Base-by-base conservation (phyloP, 2,888 invertebrate genomes). In the Chironomus tentans region DNA sequence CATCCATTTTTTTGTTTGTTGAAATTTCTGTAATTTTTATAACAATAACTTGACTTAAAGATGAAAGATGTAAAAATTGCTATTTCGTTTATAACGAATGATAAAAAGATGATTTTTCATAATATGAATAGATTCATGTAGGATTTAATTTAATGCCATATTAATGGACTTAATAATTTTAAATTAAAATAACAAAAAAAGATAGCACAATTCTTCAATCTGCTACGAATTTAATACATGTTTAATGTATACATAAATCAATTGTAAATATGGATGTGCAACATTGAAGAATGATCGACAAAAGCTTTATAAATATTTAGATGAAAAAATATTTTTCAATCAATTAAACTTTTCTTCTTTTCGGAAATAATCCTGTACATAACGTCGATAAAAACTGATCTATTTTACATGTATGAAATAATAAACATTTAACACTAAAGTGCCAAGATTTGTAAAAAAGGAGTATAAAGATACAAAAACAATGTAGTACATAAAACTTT, bases 221-320 rank as follows among this genome's bases (percentile, higher is more conserved):
- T 56, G 56, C 56, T 56, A 56, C n/a, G 15, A 56, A 56, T 56
- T 56, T 56, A 56, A 56, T 56, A 56, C n/a, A 56, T 2, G 4
- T 7, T 18, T 56, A 2, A 56, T 56, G 56, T 18, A 56, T 56
- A 18, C 56, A 15, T 38, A 38, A 38, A 38, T 38, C 38, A 38
- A 56, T 18, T 65, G 65, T 65, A 65, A 18, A 65, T 65, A 65
- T 65, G 13, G 21, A 65, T 21, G 12, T 24, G 65, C 21, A 65
- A 22, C 65, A 22, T 13, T 65, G 65, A 65, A 65, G 65, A 65
- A 65, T 65, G 65, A 13, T 65, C 21, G 21, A 65, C 21, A 65
- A 65, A 65, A 65, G 65, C 65, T 65, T 65, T 65, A 65, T 65
- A 65, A 65, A 24, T 21, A 65, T 65, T 56, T 56, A 56, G 3